phyloP scores from a whole-genome alignment of 2,888 invertebrate species.

The Plagiodera versicolora region DNA sequence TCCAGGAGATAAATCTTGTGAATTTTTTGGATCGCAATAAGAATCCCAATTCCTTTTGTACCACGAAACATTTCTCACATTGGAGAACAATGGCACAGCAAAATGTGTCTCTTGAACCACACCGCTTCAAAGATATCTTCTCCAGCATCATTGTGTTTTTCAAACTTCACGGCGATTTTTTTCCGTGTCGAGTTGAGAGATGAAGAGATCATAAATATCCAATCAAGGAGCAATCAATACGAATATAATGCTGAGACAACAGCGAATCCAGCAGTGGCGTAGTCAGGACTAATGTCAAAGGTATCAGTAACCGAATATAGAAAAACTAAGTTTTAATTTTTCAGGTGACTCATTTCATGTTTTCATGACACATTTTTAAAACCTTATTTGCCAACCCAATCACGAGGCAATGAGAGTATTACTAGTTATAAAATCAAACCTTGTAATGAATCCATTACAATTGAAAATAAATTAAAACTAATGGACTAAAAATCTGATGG shows the following conservation, averaged over 20 bases:
- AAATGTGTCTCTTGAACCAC: background rate
- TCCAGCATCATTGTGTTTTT: background rate
- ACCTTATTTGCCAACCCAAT: too few species aligned
- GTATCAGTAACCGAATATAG: too few species aligned
- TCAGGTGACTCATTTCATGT: too few species aligned
- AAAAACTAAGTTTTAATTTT: too few species aligned
- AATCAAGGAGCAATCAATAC: constrained; percentile 35
- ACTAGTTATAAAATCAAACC: too few species aligned
- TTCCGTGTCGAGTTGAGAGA: constrained; percentile 2
- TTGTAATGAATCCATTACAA: too few species aligned
- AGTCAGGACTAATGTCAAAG: background rate
- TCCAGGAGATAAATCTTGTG: background rate
- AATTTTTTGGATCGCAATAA: background rate
- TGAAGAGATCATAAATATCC: constrained; percentile 32
- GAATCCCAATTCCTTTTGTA: background rate
- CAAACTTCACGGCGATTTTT: background rate
- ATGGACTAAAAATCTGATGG: too few species aligned
- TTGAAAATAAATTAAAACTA: too few species aligned
- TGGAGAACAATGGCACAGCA: background rate
- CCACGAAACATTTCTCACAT: background rate
- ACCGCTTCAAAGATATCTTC: background rate
- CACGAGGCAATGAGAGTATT: too few species aligned
- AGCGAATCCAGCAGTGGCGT: background rate
- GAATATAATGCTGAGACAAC: constrained; percentile 10
- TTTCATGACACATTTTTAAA: too few species aligned